A percentile compares a stretch with the other conserved stretches of the same genome.
Conservation (phyloP, 2,888 invertebrate genomes). For the Hemaris fuciformis region DNA sequence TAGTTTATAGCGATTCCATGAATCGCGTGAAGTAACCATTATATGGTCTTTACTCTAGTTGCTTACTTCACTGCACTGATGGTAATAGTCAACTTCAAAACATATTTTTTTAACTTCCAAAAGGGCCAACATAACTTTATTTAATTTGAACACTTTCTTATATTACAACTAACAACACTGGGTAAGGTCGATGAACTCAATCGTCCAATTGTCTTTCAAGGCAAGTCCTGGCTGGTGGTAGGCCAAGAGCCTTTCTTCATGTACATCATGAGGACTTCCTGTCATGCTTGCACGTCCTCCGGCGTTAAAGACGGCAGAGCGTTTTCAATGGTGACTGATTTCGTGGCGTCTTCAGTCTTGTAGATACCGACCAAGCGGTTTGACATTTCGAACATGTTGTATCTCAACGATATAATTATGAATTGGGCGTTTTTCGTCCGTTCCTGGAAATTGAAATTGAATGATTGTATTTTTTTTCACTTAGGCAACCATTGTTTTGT, state of each 20-base stretch:
- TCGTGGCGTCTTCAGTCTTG: conserved; percentile 94
- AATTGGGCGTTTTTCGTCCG: conserved; percentile 98
- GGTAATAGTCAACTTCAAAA: too few relatives aligned
- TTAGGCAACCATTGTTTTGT: too few relatives aligned
- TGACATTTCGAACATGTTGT: conserved; percentile 98
- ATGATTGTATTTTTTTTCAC: too few relatives aligned
- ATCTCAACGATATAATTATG: conserved; percentile 97
- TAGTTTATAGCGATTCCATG: too few relatives aligned
- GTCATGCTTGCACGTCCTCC: background rate
- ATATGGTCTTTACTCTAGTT: too few relatives aligned
- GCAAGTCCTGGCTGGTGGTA: too few relatives aligned
- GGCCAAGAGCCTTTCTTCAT: too few relatives aligned
- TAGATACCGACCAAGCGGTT: conserved; percentile 97
- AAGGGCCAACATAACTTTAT: background rate
- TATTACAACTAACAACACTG: background rate
- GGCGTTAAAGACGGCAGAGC: conserved; percentile 37
- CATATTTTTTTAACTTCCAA: too few relatives aligned
- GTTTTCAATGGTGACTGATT: conserved; percentile 86
- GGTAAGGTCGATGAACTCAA: background rate
- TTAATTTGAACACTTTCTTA: background rate
- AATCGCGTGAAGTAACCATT: too few relatives aligned
- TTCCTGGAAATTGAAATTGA: conserved; percentile 81
- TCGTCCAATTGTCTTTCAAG: too few relatives aligned
- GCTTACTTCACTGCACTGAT: too few relatives aligned
- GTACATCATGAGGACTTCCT: background rate